These are phyloP conservation scores for Lycophotia porphyrea DNA, from an alignment of 2,888 invertebrate species.

Conservation along the genomic window DNA sequence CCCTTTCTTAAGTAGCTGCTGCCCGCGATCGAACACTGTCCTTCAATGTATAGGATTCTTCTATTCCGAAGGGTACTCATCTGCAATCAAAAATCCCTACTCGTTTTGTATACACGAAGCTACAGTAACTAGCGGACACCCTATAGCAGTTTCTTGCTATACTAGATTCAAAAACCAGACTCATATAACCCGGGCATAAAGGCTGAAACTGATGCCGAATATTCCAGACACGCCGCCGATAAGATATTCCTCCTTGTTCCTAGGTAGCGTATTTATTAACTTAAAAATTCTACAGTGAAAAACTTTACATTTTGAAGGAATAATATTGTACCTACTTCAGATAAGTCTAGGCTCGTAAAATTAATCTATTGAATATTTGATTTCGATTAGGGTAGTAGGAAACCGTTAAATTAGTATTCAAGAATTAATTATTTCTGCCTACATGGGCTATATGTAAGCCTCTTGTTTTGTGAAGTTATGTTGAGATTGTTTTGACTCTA, in stretches of 20 bases:
- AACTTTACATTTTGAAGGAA: conserved; percentile 25
- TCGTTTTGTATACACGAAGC: background rate
- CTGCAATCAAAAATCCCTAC: background rate
- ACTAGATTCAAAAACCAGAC: background rate
- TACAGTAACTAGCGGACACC: background rate
- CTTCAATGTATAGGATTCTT: background rate
- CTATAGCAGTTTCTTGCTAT: background rate
- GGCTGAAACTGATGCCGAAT: conserved; percentile 41
- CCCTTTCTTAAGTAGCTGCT: too few relatives aligned
- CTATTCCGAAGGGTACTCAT: background rate
- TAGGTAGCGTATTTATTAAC: conserved; percentile 24
- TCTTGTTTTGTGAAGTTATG: background rate
- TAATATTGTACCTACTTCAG: conserved; percentile 6
- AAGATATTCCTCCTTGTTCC: conserved; percentile 39
- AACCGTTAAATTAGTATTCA: conserved; percentile 15
- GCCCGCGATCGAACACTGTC: background rate
- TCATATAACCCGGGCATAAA: conserved; percentile 11
- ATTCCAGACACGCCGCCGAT: conserved; percentile 50
- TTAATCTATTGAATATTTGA: conserved; percentile 40
- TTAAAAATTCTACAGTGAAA: conserved; percentile 19
- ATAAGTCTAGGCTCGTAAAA: conserved; percentile 6
- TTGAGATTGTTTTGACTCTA: background rate
- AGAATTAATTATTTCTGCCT: conserved; percentile 13
- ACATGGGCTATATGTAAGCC: background rate
- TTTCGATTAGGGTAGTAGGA: conserved; percentile 1